These are phyloP conservation scores for Aspidapion aeneum DNA, from an alignment of 2,888 invertebrate species.

Conservation along the genomic window DNA sequence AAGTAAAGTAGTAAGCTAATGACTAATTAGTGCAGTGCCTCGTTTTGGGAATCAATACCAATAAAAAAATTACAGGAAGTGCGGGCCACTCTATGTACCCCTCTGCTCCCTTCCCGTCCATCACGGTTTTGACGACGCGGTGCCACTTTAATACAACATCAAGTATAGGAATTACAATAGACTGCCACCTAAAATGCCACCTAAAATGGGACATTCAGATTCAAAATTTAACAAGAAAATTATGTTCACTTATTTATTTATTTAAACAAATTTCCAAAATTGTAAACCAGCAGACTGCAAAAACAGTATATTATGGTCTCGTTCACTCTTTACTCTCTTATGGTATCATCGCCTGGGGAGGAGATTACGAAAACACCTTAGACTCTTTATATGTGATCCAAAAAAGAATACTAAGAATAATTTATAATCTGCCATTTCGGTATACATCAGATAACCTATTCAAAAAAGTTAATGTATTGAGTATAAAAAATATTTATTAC, in stretches of 20 bases:
- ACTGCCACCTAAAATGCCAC: background rate
- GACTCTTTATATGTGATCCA: background rate
- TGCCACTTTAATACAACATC: too few relatives aligned
- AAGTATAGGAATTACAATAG: background rate
- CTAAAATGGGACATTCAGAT: background rate
- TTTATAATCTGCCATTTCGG: background rate
- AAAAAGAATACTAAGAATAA: background rate
- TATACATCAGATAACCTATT: background rate
- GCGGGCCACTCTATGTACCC: too few relatives aligned
- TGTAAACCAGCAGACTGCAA: background rate
- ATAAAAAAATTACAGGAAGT: too few relatives aligned
- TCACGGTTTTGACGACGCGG: too few relatives aligned
- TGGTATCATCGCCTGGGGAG: background rate
- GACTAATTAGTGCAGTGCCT: too few relatives aligned
- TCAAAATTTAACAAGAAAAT: background rate
- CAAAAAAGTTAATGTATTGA: background rate
- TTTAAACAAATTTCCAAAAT: background rate
- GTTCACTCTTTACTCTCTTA: background rate
- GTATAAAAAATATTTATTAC: background rate
- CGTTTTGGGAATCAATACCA: too few relatives aligned
- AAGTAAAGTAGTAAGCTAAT: too few relatives aligned
- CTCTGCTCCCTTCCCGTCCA: too few relatives aligned
- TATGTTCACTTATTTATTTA: background rate
- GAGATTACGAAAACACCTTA: background rate
- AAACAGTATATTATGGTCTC: background rate